phyloP scores from a whole-genome alignment of 2,113 vertebrate species.

The Halichoerus grypus region DNA sequence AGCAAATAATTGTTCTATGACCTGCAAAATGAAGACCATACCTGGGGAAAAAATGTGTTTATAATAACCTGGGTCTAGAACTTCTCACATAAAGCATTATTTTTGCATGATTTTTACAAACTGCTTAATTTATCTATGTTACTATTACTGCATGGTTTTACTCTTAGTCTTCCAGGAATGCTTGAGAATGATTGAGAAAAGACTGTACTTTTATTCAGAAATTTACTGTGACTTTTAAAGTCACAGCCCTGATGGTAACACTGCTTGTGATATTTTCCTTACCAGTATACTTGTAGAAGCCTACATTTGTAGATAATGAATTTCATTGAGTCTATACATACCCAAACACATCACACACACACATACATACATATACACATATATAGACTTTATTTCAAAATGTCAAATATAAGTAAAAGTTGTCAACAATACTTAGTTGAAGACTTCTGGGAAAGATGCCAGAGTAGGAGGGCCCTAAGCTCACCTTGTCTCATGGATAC shows the following conservation, averaged over 20 bases:
- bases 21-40: background rate
- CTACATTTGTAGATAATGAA: background rate
- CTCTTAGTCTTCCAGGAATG: background rate
- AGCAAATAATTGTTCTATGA: background rate
- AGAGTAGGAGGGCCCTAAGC: background rate
- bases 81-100: background rate
- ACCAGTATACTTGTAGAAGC: background rate
- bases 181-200: conserved; percentile 24
- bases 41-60: background rate
- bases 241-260: background rate
- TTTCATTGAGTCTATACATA: background rate
- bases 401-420: background rate
- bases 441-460: background rate
- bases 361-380: background rate
- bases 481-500: background rate
- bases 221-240: background rate
- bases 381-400: conserved; percentile 19
- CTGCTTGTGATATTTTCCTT: background rate
- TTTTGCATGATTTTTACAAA: background rate
- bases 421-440: background rate
- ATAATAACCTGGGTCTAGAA: background rate
- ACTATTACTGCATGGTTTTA: background rate
- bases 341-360: background rate
- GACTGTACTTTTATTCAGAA: conserved; percentile 10
- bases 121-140: background rate